Percentiles rank a stretch among this genome's conserved stretches.
Evolutionary conservation across 2,888 invertebrate species (phyloP).

Genomic region (Drosophila putrida): DNA sequence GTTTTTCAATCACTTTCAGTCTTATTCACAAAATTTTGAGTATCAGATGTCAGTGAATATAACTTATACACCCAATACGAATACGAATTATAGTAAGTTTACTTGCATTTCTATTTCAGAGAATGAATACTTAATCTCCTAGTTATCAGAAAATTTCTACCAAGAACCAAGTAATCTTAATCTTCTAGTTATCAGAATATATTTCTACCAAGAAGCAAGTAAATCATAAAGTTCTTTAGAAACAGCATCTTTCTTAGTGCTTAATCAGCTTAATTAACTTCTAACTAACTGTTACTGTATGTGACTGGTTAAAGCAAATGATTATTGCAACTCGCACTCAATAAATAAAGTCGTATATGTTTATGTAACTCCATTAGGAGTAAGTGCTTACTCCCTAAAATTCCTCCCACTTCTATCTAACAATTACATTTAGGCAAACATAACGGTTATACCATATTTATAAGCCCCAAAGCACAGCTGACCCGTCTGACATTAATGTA

Average conservation of each 20-base stretch:
- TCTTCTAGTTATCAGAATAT: too few species aligned
- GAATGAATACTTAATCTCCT: too few species aligned
- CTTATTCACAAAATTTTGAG: too few species aligned
- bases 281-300: slow-evolving; percentile 5
- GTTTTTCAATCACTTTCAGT: too few species aligned
- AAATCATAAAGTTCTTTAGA: neutral
- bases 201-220: neutral
- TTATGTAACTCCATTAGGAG: slow-evolving; percentile 29
- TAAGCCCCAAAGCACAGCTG: slow-evolving; percentile 47
- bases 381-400: slow-evolving; percentile 24
- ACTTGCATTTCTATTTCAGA: neutral
- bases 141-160: too few species aligned
- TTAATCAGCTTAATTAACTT: neutral
- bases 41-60: too few species aligned
- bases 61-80: too few species aligned
- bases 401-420: slow-evolving; percentile 12
- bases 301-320: slow-evolving; percentile 23
- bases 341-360: slow-evolving; percentile 36
- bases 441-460: slow-evolving; percentile 49
- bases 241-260: neutral
- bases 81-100: too few species aligned
- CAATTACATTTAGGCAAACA: slow-evolving; percentile 56
- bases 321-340: slow-evolving; percentile 48
- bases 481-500: neutral
- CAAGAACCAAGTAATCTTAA: neutral